Evolutionary conservation across 2,113 vertebrate species (phyloP), one percentile per base, ranked within the genome.

Genomic region (Gallinago media): DNA sequence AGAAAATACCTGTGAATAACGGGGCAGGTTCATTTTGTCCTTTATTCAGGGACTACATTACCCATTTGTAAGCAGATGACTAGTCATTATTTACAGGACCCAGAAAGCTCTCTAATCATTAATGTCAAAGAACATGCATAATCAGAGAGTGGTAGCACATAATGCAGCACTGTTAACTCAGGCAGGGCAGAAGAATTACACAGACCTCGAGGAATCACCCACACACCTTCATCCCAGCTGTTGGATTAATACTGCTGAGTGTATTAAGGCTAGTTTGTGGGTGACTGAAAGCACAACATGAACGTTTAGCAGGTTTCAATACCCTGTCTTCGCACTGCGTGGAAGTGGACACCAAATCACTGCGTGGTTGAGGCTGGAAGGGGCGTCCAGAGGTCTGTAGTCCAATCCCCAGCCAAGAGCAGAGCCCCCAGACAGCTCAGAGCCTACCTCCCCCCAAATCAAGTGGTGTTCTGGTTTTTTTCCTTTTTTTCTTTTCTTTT

Each of bases 281-380:
- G 29, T 19, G 42, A 75, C 58, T 11, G 29, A 86, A 67, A 86
- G 46, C 31, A 71, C 44, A 75, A 32, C 2, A 6, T 52, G 73
- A 93, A 67, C 38, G 18, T 9, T 66, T 11, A 15, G 26, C 29
- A 84, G 6, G 7, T 80, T 88, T 74, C 3, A 2, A 67, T 34
- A 58, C 18, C 11, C n/a, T 88, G 27, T 22, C 18, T 73, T 81
- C 65, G 54, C 9, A 15, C 5, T 0, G 0, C 13, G 8, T 20
- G 31, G 55, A 77, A 81, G 1, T 11, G 29, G 16, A 50, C 14
- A 80, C 18, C 31, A 56, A 80, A 84, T 54, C 50, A 61, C n/a
- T 46, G 34, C 66, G 63, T 1, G 12, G 36, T 32, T 55, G 61
- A 74, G 52, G 15, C 70, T 75, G 31, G 44, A 83, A 61, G 36